A percentile compares a stretch with the other conserved stretches of the same genome.
Conservation (phyloP, 2,797 vertebrate genomes). For the Mareca strepera region DNA sequence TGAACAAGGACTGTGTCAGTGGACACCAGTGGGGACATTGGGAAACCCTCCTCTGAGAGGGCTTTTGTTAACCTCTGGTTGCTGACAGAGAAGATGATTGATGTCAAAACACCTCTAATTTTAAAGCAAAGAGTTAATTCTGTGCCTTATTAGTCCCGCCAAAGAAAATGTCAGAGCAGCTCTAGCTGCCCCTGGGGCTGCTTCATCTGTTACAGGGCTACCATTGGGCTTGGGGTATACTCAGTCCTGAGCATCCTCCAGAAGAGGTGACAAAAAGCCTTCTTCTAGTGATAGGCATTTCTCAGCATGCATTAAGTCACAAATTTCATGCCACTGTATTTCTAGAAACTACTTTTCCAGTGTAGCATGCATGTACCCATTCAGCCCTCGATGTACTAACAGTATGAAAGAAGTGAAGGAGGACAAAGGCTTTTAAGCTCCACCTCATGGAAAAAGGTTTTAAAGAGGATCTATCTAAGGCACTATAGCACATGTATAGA, state of each 20-base stretch:
- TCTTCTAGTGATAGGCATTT: neutral
- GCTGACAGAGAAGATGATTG: neutral
- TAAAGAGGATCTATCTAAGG: neutral
- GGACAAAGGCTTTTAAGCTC: neutral
- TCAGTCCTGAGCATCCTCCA: neutral
- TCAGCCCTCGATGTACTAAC: neutral
- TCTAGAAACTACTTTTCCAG: neutral
- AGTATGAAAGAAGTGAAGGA: neutral
- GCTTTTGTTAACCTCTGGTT: fast-evolving
- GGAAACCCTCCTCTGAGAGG: neutral
- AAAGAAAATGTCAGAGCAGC: neutral
- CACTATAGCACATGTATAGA: neutral
- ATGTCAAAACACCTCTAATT: neutral
- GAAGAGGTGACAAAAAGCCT: neutral
- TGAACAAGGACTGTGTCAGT: fast-evolving
- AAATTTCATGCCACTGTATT: neutral
- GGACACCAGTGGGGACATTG: fast-evolving
- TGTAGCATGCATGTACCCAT: neutral
- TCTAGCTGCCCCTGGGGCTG: neutral
- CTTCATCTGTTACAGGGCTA: neutral
- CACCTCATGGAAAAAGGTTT: neutral
- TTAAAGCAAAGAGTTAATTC: neutral
- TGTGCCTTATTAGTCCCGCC: neutral
- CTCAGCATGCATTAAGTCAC: neutral
- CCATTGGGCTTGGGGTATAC: neutral